phyloP scores from a whole-genome alignment of 2,888 invertebrate species.

The Polyommatus icarus region DNA sequence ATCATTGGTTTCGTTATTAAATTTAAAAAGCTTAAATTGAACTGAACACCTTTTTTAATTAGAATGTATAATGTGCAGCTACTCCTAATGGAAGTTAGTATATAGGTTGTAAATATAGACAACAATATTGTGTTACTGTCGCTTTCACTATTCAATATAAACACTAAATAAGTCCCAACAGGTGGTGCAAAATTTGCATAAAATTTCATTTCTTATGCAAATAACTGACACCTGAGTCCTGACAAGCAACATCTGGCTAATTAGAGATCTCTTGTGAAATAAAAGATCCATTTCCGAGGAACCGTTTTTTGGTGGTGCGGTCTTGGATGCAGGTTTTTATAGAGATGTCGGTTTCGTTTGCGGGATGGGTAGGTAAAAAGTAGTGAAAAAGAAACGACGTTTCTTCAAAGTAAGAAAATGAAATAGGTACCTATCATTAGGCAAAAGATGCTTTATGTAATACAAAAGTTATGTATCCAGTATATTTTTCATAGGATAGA shows the following conservation, averaged over 20 bases:
- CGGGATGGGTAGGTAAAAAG: background rate
- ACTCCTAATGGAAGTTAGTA: background rate
- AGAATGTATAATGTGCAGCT: background rate
- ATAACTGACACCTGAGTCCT: slow-evolving; percentile 22
- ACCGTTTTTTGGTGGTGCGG: background rate
- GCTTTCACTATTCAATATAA: background rate
- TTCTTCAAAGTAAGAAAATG: background rate
- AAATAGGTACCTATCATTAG: background rate
- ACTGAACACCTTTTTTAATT: too few species aligned
- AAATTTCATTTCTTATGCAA: slow-evolving; percentile 27
- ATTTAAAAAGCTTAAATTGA: too few species aligned
- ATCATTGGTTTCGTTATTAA: too few species aligned
- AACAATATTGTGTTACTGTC: background rate
- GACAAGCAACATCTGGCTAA: slow-evolving; percentile 25
- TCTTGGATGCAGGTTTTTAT: background rate
- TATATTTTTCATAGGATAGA: too few species aligned
- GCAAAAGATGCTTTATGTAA: background rate
- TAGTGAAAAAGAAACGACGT: background rate
- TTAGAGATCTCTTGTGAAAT: slow-evolving; percentile 14
- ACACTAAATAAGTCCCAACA: slow-evolving; percentile 34
- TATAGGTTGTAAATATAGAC: background rate
- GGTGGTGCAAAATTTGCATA: slow-evolving; percentile 36
- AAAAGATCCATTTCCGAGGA: background rate
- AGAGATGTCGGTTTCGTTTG: background rate
- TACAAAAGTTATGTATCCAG: too few species aligned